Percentiles rank a stretch among this genome's conserved stretches.
phyloP scores from a whole-genome alignment of 2,888 invertebrate genomes.

The Erebia palarica region DNA sequence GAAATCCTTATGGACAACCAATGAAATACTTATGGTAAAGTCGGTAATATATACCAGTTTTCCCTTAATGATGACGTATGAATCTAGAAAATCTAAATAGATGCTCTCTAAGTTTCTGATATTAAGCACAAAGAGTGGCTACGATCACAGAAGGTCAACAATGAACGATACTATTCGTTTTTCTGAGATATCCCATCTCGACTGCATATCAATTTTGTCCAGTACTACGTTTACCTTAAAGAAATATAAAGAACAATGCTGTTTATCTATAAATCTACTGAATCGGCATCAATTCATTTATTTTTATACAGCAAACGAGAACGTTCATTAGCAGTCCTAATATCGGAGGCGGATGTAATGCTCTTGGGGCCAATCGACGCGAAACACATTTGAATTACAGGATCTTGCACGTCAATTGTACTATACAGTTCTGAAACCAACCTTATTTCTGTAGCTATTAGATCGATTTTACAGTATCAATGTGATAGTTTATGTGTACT shows the following conservation, averaged over 20 bases:
- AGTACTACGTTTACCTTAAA: too few relatives aligned
- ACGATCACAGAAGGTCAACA: too few relatives aligned
- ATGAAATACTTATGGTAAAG: too few relatives aligned
- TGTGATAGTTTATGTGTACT: slow-evolving; percentile 12
- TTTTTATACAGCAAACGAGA: slow-evolving; percentile 27
- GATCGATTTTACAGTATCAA: background rate
- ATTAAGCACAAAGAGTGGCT: too few relatives aligned
- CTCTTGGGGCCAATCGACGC: slow-evolving; percentile 29
- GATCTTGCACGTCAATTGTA: slow-evolving; percentile 20
- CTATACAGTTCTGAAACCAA: background rate
- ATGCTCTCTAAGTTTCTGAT: too few relatives aligned
- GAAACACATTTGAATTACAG: slow-evolving; percentile 31
- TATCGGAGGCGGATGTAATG: slow-evolving; percentile 34
- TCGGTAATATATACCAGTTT: too few relatives aligned
- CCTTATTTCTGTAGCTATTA: background rate
- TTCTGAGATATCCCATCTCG: too few relatives aligned
- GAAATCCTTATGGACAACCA: too few relatives aligned
- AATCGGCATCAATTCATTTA: slow-evolving; percentile 21
- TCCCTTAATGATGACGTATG: too few relatives aligned
- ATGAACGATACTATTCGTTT: too few relatives aligned
- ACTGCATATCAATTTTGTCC: too few relatives aligned
- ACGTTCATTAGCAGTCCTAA: slow-evolving; percentile 36
- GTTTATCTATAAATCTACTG: slow-evolving; percentile 13
- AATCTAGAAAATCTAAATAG: too few relatives aligned
- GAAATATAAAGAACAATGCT: background rate